Evolutionary conservation across 92 coral and sea anemone species (phyloP).

Genomic region (Zoanthus gigantus): DNA sequence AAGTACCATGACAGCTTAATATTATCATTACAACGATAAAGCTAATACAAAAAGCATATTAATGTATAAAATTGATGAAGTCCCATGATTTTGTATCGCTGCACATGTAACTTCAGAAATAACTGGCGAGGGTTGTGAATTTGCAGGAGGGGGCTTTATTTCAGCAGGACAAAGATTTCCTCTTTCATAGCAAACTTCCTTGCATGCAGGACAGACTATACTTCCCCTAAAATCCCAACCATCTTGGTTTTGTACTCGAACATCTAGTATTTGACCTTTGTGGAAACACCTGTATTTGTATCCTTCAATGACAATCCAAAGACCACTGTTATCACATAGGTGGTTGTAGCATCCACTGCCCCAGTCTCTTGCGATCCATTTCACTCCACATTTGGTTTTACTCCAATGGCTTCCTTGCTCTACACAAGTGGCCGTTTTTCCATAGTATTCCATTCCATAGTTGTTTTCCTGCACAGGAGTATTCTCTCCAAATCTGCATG

Average conservation of each 20-base stretch:
- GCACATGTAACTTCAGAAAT: constrained; percentile 54
- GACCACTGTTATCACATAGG: constrained; percentile 71
- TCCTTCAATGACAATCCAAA: constrained; percentile 72
- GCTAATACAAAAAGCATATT: neutral
- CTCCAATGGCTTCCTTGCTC: constrained; percentile 80
- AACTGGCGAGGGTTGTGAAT: constrained; percentile 65
- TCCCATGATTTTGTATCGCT: neutral
- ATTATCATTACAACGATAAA: too few relatives aligned
- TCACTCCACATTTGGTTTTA: constrained; percentile 69
- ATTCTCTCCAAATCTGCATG: constrained; percentile 69
- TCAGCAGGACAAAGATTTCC: constrained; percentile 73
- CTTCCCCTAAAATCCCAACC: constrained; percentile 73
- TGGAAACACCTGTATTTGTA: constrained; percentile 78
- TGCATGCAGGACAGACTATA: constrained; percentile 84
- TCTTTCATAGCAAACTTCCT: constrained; percentile 70
- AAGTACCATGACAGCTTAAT: too few relatives aligned
- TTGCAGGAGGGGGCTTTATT: constrained; percentile 55
- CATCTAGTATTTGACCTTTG: constrained; percentile 69
- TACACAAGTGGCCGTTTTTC: constrained; percentile 72
- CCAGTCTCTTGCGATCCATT: constrained; percentile 83
- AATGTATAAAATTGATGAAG: neutral
- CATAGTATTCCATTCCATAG: constrained; percentile 83
- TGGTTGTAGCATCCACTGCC: constrained; percentile 94
- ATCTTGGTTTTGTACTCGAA: constrained; percentile 64
- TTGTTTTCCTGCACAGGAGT: constrained; percentile 56